These are phyloP conservation scores for Bombylius major DNA, from an alignment of 2,888 invertebrate genomes.

Conservation along the genomic window DNA sequence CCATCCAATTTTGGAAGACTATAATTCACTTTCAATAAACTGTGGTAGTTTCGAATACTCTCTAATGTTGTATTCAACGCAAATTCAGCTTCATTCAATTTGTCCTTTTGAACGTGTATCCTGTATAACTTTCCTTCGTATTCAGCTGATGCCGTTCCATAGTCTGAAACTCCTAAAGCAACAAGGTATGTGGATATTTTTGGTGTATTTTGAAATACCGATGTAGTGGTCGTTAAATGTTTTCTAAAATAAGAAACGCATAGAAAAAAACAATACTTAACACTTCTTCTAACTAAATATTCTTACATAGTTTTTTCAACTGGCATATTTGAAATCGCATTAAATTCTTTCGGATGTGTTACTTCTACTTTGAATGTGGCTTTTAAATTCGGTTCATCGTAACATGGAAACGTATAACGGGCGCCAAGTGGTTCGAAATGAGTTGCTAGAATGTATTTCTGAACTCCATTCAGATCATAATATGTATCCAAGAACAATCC, in stretches of 20 bases:
- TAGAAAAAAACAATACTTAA: too few species aligned
- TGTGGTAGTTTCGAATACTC: conserved; percentile 38
- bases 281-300: too few species aligned
- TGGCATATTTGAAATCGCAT: conserved; percentile 18
- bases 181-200: conserved; percentile 60
- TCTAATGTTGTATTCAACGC: conserved; percentile 45
- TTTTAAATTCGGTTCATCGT: conserved; percentile 52
- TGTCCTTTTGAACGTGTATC: conserved; percentile 47
- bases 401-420: conserved; percentile 53
- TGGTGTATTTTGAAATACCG: conserved; percentile 36
- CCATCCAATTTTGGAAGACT: conserved; percentile 39
- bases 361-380: conserved; percentile 47
- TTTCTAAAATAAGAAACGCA: too few species aligned
- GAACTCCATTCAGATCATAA: background rate
- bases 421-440: conserved; percentile 49
- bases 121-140: conserved; percentile 15
- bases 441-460: conserved; percentile 45
- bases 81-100: conserved; percentile 39
- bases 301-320: background rate
- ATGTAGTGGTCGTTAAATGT: background rate
- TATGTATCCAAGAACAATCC: conserved; percentile 4
- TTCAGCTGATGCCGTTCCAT: conserved; percentile 20
- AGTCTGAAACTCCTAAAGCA: conserved; percentile 46
- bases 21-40: conserved; percentile 45
- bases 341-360: conserved; percentile 32